phyloP scores from a whole-genome alignment of 1,140 invertebrate species.

The Lordiphosa stackelbergi region DNA sequence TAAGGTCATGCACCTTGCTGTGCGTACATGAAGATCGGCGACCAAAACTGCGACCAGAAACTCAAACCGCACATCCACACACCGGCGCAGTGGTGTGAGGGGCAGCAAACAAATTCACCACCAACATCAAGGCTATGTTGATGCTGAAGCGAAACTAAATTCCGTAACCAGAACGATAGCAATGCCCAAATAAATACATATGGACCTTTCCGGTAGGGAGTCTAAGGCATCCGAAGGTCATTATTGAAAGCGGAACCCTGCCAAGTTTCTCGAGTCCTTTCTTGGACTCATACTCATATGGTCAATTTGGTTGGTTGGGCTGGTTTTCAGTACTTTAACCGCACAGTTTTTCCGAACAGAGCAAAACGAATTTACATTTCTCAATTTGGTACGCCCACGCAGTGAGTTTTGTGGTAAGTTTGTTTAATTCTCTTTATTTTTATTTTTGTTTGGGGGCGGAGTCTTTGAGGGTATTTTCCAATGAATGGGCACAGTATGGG shows the following conservation, averaged over 20 bases:
- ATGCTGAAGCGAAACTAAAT: constrained; percentile 54
- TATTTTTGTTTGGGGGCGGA: constrained; percentile 33
- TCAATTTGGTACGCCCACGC: constrained; percentile 56
- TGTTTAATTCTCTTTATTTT: constrained; percentile 19
- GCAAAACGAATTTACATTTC: constrained; percentile 50
- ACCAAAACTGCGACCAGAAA: constrained; percentile 68
- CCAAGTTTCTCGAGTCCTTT: constrained; percentile 46
- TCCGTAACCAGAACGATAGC: constrained; percentile 62
- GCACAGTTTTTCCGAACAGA: constrained; percentile 57
- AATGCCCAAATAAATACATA: constrained; percentile 28
- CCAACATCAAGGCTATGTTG: constrained; percentile 23
- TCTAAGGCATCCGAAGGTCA: constrained; percentile 42
- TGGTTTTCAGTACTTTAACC: constrained; percentile 54
- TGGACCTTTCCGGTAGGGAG: constrained; percentile 61
- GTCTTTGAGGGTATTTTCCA: constrained; percentile 27
- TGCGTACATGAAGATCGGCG: constrained; percentile 45
- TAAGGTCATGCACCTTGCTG: constrained; percentile 67
- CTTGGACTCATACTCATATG: constrained; percentile 17
- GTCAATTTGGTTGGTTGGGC: constrained; percentile 37
- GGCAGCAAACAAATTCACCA: constrained; percentile 15
- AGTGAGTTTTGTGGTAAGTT: constrained; percentile 51
- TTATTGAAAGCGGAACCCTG: constrained; percentile 40
- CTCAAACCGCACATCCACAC: constrained; percentile 57
- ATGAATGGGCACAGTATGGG: constrained; percentile 21
- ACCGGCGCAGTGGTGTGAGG: too few relatives aligned